Conservation (phyloP, 2,797 vertebrate species). For the Pseudochirops corinnae region DNA sequence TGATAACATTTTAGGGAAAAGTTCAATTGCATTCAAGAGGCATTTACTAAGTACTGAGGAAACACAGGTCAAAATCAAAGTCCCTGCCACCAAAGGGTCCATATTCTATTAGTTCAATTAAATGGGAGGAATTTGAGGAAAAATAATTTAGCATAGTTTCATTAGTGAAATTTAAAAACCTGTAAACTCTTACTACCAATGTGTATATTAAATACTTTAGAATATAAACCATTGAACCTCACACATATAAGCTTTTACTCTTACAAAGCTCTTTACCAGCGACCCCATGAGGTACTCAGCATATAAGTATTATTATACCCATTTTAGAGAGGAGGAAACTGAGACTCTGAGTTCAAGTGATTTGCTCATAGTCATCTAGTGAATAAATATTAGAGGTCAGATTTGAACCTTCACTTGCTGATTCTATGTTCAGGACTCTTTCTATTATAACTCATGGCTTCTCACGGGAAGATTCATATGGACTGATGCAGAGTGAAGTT, state of each 20-base stretch:
- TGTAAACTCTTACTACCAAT: slow-evolving; percentile 38
- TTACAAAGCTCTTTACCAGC: background rate
- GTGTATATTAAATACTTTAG: background rate
- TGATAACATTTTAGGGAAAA: background rate
- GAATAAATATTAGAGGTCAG: background rate
- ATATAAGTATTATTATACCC: background rate
- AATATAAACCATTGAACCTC: background rate
- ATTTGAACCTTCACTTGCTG: background rate
- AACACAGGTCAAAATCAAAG: background rate
- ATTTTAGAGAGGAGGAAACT: background rate
- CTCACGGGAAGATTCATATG: background rate
- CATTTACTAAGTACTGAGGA: background rate
- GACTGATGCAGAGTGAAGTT: background rate
- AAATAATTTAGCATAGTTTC: slow-evolving; percentile 43
- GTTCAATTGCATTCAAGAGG: slow-evolving; percentile 22
- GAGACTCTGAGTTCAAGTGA: background rate
- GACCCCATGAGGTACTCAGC: background rate
- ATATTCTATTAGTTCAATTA: slow-evolving; percentile 5
- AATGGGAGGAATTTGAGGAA: slow-evolving; percentile 24
- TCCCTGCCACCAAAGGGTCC: background rate
- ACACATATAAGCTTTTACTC: background rate
- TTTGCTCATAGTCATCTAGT: background rate
- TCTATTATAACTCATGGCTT: background rate
- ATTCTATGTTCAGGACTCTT: background rate
- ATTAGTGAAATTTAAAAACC: slow-evolving; percentile 53